Conservation (phyloP, 2,113 vertebrate species). For the Aptenodytes patagonicus region DNA sequence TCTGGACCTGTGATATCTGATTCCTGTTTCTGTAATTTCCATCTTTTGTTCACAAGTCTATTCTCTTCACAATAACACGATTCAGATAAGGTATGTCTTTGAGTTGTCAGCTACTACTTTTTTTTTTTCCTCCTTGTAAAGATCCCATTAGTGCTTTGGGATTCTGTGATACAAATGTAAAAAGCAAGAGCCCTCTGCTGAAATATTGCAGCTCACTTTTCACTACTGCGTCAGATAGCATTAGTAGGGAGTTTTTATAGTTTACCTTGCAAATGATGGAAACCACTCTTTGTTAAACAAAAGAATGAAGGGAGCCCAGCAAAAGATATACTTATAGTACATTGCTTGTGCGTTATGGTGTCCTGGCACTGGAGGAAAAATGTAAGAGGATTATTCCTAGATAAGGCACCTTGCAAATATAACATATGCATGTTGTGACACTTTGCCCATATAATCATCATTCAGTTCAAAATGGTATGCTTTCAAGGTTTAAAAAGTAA, state of each 20-base stretch:
- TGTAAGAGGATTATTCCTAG: slow-evolving; percentile 33
- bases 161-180: slow-evolving; percentile 36
- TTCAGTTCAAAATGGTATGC: neutral
- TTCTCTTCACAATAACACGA: slow-evolving; percentile 76
- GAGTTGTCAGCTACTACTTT: slow-evolving; percentile 71
- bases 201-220: slow-evolving; percentile 64
- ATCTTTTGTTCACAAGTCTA: slow-evolving; percentile 75
- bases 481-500: slow-evolving; percentile 9
- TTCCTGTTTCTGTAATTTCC: slow-evolving; percentile 71
- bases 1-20: slow-evolving; percentile 71
- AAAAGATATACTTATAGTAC: slow-evolving; percentile 31
- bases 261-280: slow-evolving; percentile 59
- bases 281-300: slow-evolving; percentile 51
- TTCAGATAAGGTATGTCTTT: slow-evolving; percentile 79
- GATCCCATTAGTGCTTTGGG: slow-evolving; percentile 53
- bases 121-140: slow-evolving; percentile 55
- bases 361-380: slow-evolving; percentile 34
- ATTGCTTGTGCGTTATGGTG: neutral
- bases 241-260: slow-evolving; percentile 30
- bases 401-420: slow-evolving; percentile 35
- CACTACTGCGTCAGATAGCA: slow-evolving; percentile 41
- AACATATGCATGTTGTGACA: slow-evolving; percentile 4
- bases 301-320: slow-evolving; percentile 29
- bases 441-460: slow-evolving; percentile 8
- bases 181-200: slow-evolving; percentile 57